Evolutionary conservation across 2,797 vertebrate genomes (phyloP).

Genomic region (Triplophysa yarkandensis): DNA sequence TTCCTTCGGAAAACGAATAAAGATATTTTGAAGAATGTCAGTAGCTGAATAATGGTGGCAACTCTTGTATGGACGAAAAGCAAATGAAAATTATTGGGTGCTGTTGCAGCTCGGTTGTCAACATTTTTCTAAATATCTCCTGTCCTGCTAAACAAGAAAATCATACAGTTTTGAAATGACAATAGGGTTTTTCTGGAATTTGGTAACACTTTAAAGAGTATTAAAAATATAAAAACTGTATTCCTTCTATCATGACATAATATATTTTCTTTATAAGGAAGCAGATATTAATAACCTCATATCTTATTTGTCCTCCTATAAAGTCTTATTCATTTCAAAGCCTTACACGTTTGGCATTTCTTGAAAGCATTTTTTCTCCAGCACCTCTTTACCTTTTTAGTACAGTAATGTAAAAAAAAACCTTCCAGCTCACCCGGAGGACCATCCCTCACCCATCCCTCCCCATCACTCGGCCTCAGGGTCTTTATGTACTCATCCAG

Average conservation of each 20-base stretch:
- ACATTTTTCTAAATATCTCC: too few species aligned
- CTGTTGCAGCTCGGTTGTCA: too few species aligned
- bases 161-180: too few species aligned
- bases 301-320: not conserved
- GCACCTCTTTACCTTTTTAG: constrained; percentile 13
- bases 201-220: too few species aligned
- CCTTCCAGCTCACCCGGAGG: constrained; percentile 27
- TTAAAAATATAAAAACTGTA: not conserved
- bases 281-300: not conserved
- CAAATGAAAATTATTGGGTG: too few species aligned
- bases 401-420: not conserved
- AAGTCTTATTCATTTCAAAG: not conserved
- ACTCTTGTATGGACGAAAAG: too few species aligned
- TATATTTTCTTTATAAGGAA: not conserved
- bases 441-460: constrained; percentile 1
- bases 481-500: constrained; percentile 22
- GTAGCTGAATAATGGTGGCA: too few species aligned
- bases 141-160: too few species aligned
- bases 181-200: too few species aligned
- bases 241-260: not conserved
- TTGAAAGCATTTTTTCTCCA: constrained; percentile 1
- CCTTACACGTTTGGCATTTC: not conserved
- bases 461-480: constrained; percentile 10
- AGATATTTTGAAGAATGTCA: too few species aligned
- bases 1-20: too few species aligned